A percentile compares a stretch with the other conserved stretches of the same genome.
Conservation (phyloP, 1,140 invertebrate species). For the Zophobas morio region DNA sequence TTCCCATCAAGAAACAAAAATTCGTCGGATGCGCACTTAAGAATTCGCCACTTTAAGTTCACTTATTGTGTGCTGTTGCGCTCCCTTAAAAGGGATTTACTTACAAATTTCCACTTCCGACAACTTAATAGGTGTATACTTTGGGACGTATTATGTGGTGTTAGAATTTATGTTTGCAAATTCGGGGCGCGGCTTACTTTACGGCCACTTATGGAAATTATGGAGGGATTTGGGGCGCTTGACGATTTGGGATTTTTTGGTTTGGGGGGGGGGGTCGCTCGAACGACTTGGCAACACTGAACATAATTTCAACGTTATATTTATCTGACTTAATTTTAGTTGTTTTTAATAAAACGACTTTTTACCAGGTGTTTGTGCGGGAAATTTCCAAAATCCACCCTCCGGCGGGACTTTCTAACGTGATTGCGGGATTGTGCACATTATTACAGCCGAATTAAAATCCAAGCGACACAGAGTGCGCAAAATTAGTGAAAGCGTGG, state of each 20-base stretch:
- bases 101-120: slow-evolving; percentile 34
- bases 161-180: slow-evolving; percentile 28
- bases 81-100: slow-evolving; percentile 17
- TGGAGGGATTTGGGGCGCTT: slow-evolving; percentile 14
- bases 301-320: too few relatives aligned
- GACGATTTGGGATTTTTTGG: slow-evolving; percentile 14
- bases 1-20: neutral
- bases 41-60: slow-evolving; percentile 6
- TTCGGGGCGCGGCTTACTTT: slow-evolving; percentile 3
- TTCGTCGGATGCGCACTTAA: slow-evolving; percentile 8
- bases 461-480: too few relatives aligned
- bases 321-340: too few relatives aligned
- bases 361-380: too few relatives aligned
- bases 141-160: slow-evolving; percentile 27
- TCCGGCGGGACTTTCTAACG: too few relatives aligned
- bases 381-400: too few relatives aligned
- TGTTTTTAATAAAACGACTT: too few relatives aligned
- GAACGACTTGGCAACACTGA: too few relatives aligned
- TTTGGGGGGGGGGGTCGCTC: slow-evolving; percentile 3
- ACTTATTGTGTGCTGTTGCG: slow-evolving; percentile 3
- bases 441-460: too few relatives aligned
- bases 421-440: too few relatives aligned
- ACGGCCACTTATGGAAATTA: slow-evolving; percentile 29
- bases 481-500: too few relatives aligned
- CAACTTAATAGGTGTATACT: slow-evolving; percentile 24